Conservation (phyloP, 2,113 vertebrate genomes). For the Xyliphius kryptos region DNA sequence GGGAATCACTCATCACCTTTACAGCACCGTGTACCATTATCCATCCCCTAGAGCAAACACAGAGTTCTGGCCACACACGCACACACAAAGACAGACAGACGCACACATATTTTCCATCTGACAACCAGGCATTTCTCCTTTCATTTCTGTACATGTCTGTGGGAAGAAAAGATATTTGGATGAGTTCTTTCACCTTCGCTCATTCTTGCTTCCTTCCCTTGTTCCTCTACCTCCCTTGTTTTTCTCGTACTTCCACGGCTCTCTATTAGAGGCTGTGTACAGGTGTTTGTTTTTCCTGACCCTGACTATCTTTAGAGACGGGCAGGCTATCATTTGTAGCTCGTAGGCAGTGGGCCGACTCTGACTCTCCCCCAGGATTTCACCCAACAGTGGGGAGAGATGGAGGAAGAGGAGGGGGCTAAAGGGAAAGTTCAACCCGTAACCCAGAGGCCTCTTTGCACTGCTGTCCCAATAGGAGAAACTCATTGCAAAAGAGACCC, state of each 20-base stretch:
- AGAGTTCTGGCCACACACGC: constrained; percentile 35
- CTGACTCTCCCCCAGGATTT: constrained; percentile 32
- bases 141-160: constrained; percentile 13
- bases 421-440: constrained; percentile 37
- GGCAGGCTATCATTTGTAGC: constrained; percentile 20
- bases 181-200: constrained; percentile 15
- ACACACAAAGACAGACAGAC: constrained; percentile 46
- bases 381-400: constrained; percentile 8
- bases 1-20: constrained; percentile 53
- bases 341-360: constrained; percentile 32
- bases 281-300: constrained; percentile 47
- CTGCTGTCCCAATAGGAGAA: constrained; percentile 41
- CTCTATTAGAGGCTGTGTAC: constrained; percentile 39
- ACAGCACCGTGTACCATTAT: constrained; percentile 46
- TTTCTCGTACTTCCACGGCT: constrained; percentile 19
- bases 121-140: constrained; percentile 24
- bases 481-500: constrained; percentile 38
- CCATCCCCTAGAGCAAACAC: constrained; percentile 63
- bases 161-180: constrained; percentile 9
- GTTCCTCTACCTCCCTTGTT: constrained; percentile 27
- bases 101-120: constrained; percentile 42
- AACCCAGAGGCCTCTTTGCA: constrained; percentile 38
- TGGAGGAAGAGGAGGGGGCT: constrained; percentile 8
- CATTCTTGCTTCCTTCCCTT: constrained; percentile 30
- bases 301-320: constrained; percentile 38